These are phyloP conservation scores for Silvanus unidentatus DNA, from an alignment of 2,888 invertebrate species.

Conservation along the genomic window DNA sequence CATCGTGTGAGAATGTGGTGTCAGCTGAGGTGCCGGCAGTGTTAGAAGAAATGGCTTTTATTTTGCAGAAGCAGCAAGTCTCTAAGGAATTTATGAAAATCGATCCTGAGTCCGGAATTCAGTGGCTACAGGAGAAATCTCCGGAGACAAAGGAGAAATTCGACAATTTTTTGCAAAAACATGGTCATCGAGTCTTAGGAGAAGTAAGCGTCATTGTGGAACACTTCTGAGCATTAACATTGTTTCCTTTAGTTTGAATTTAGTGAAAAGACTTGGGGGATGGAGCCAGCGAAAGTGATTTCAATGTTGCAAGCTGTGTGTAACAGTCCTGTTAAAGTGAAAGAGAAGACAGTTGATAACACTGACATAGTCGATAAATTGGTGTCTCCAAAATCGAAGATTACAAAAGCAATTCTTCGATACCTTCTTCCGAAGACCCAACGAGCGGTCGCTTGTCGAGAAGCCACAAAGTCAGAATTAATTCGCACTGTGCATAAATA, in stretches of 20 bases:
- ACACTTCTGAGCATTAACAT: conserved; percentile 4
- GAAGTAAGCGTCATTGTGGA: conserved; percentile 47
- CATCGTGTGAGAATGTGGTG: conserved; percentile 62
- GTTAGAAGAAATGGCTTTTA: conserved; percentile 33
- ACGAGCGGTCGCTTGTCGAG: conserved; percentile 57
- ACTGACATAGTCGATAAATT: conserved; percentile 50
- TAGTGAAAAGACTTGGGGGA: conserved; percentile 59
- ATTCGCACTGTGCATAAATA: conserved; percentile 54
- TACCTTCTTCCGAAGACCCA: conserved; percentile 58
- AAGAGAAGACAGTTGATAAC: conserved; percentile 28
- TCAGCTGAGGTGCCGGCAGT: conserved; percentile 64
- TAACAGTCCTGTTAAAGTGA: conserved; percentile 10
- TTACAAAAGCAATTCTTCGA: conserved; percentile 48
- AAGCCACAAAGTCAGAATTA: conserved; percentile 59
- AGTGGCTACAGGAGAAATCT: conserved; percentile 56
- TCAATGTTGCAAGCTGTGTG: conserved; percentile 54
- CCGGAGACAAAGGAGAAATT: conserved; percentile 48
- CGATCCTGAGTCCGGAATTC: conserved; percentile 48
- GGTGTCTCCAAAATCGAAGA: conserved; percentile 48
- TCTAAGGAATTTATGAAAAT: conserved; percentile 49
- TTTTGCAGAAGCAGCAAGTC: conserved; percentile 20
- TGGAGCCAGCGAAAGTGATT: conserved; percentile 57
- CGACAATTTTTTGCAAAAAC: conserved; percentile 55
- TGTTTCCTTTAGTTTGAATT: conserved; percentile 58
- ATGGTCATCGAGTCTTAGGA: conserved; percentile 65